Percentiles rank a stretch among this genome's conserved stretches.
Evolutionary conservation across 2,888 invertebrate species (phyloP).

Genomic region (Trichopoda pennipes): DNA sequence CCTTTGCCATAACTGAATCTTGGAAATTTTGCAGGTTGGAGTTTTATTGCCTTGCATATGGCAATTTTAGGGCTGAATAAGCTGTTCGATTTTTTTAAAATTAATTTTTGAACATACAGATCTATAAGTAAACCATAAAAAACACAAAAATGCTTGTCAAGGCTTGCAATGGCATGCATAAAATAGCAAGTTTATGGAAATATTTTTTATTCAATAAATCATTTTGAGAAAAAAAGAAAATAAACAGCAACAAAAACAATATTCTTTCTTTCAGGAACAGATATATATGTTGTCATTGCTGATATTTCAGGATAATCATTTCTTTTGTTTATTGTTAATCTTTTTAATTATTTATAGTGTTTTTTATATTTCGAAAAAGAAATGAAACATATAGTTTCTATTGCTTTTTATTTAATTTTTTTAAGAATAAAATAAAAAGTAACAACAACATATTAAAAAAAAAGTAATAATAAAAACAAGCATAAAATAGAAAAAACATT

Average conservation of each 20-base stretch:
- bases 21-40: no score
- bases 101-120: no score
- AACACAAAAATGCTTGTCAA: neutral
- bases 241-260: neutral
- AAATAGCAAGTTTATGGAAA: no score
- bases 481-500: no score
- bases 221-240: neutral
- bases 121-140: neutral
- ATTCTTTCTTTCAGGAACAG: neutral
- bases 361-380: no score
- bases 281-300: neutral
- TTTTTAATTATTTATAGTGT: no score
- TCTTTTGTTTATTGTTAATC: neutral
- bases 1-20: no score
- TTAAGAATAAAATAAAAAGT: neutral
- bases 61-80: no score
- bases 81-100: no score
- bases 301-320: slow-evolving; percentile 1
- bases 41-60: no score
- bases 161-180: neutral
- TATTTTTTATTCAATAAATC: neutral
- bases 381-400: no score
- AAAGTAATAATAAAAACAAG: neutral
- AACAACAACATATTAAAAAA: neutral
- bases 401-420: no score